Percentiles rank a stretch among this genome's conserved stretches.
Conservation (phyloP, 2,113 vertebrate genomes). For the Grus americana region DNA sequence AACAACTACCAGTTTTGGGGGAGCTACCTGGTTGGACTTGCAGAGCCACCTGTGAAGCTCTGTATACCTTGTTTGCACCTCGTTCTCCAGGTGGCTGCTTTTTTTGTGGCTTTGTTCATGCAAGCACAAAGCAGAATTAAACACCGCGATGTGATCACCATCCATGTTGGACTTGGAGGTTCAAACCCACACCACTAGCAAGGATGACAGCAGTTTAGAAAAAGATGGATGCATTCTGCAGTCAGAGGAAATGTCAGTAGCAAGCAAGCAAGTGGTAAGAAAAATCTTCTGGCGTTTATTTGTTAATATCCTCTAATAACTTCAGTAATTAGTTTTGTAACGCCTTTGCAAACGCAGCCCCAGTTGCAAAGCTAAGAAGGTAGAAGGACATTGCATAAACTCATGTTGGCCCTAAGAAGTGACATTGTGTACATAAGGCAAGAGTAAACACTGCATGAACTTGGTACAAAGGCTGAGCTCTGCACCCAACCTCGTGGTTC, state of each 20-base stretch:
- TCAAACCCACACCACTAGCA: not conserved
- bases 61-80: not conserved
- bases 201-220: not conserved
- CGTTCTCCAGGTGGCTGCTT: not conserved
- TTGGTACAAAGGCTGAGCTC: not conserved
- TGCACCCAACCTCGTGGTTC: not conserved
- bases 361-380: not conserved
- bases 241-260: not conserved
- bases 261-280: not conserved
- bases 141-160: not conserved
- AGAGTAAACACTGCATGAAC: not conserved
- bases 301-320: not conserved
- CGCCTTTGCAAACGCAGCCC: not conserved
- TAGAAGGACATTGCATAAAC: not conserved
- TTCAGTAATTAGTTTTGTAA: not conserved
- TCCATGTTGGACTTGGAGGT: not conserved
- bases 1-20: not conserved
- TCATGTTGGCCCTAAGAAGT: fast-evolving
- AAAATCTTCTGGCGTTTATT: not conserved
- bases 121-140: not conserved
- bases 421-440: fast-evolving
- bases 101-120: not conserved
- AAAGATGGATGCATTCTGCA: not conserved
- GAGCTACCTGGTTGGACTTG: not conserved
- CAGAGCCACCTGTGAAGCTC: not conserved